Percentiles rank a stretch among this genome's conserved stretches.
Evolutionary conservation across 2,888 invertebrate species (phyloP).

Genomic region (Laothoe populi): DNA sequence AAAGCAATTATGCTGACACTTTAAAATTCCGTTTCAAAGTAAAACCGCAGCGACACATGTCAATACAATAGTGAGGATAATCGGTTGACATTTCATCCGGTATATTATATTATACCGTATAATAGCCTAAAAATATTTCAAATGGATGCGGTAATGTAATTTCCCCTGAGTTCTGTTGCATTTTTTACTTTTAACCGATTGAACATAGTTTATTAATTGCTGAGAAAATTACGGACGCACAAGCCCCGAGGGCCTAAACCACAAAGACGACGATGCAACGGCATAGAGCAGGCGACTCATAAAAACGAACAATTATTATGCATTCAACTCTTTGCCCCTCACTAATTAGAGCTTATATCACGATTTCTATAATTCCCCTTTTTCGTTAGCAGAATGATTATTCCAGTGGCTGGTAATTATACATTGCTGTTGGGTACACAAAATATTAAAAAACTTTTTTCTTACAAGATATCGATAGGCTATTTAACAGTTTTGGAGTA

Average conservation of each 20-base stretch:
- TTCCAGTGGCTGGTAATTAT: conserved; percentile 35
- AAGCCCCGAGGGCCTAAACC: conserved; percentile 69
- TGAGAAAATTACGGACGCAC: conserved; percentile 73
- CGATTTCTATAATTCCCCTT: conserved; percentile 61
- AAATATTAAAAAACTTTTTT: background rate
- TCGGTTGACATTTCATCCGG: conserved; percentile 42
- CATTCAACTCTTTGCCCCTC: conserved; percentile 63
- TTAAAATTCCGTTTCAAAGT: conserved; percentile 4
- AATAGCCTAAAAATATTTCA: conserved; percentile 59
- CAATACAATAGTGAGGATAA: conserved; percentile 48
- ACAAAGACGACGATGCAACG: conserved; percentile 52
- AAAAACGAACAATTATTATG: conserved; percentile 74
- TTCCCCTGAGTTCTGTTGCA: conserved; percentile 68
- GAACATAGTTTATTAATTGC: conserved; percentile 77
- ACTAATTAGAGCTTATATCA: conserved; percentile 56
- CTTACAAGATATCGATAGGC: background rate
- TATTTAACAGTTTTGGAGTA: background rate
- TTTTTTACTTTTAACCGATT: conserved; percentile 78
- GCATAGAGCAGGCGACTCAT: conserved; percentile 57
- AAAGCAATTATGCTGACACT: conserved; percentile 5
- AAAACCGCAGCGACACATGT: conserved; percentile 58
- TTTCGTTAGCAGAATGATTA: conserved; percentile 38
- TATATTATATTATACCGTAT: conserved; percentile 39
- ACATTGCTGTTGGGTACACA: conserved; percentile 30
- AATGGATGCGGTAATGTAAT: conserved; percentile 62